Evolutionary conservation across 2,797 vertebrate species (phyloP).

Genomic region (Peromyscus eremicus): DNA sequence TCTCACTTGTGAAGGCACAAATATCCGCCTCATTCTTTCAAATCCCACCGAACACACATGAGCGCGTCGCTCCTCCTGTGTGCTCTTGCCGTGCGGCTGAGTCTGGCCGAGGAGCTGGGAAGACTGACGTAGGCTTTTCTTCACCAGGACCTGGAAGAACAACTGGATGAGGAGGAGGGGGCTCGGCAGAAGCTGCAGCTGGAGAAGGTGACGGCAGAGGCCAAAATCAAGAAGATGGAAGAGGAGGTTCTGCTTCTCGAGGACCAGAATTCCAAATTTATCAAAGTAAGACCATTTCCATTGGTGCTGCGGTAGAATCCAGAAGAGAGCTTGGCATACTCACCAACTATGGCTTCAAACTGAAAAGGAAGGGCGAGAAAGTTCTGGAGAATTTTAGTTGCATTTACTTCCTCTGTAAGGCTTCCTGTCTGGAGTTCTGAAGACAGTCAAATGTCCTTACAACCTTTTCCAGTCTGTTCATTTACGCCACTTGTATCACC

Average conservation of each 20-base stretch:
- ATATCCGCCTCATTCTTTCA: not conserved
- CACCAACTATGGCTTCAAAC: not conserved
- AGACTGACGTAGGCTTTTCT: not conserved
- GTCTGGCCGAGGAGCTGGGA: not conserved
- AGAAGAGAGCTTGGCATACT: not conserved
- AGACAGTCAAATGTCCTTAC: not conserved
- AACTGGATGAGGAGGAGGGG: conserved; percentile 98
- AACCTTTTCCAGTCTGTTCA: not conserved
- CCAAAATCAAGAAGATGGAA: conserved; percentile 99
- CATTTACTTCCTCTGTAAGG: not conserved
- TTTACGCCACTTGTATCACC: rapidly evolving
- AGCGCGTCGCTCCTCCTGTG: rapidly evolving
- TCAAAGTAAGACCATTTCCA: conserved; percentile 91
- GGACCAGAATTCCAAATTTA: conserved; percentile 98
- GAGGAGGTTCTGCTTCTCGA: conserved; percentile 97
- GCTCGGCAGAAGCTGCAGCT: conserved; percentile 98
- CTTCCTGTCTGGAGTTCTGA: not conserved
- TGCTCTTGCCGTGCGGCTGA: rapidly evolving
- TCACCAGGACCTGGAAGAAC: conserved; percentile 96
- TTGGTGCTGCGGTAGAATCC: not conserved
- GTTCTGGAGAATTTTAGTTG: not conserved
- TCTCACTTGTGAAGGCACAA: not conserved
- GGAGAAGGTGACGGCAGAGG: conserved; percentile 98
- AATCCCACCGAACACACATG: not conserved
- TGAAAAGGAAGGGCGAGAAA: not conserved